phyloP scores from a whole-genome alignment of 2,888 invertebrate species.

The Drosophila testacea region DNA sequence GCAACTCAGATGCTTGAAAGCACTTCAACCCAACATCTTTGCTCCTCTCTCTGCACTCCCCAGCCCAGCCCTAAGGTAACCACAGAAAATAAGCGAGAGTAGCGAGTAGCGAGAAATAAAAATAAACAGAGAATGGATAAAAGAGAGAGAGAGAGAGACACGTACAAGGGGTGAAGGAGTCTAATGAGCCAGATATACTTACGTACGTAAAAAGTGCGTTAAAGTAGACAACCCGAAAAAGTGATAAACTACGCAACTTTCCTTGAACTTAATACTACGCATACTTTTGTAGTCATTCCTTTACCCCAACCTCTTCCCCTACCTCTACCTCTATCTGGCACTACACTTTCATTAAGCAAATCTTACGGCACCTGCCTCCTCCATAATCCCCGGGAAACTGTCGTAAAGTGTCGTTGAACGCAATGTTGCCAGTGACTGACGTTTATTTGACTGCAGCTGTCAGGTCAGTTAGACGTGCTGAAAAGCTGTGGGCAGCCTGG shows the following conservation, averaged over 20 bases:
- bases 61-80: constrained; percentile 1
- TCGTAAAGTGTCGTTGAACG: constrained; percentile 61
- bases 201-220: constrained; percentile 65
- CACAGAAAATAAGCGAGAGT: constrained; percentile 1
- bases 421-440: constrained; percentile 59
- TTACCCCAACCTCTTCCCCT: neutral
- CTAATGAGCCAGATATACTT: constrained; percentile 29
- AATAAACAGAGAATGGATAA: neutral
- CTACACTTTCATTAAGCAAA: constrained; percentile 45
- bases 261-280: constrained; percentile 4
- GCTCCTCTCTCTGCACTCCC: neutral
- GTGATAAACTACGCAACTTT: constrained; percentile 18
- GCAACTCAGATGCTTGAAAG: constrained; percentile 31
- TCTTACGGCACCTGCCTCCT: constrained; percentile 3
- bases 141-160: neutral
- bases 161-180: neutral
- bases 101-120: neutral
- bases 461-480: constrained; percentile 59
- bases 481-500: constrained; percentile 30
- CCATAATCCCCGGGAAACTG: constrained; percentile 10
- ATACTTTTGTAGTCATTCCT: constrained; percentile 2
- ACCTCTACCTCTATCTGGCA: neutral
- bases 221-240: constrained; percentile 33
- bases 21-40: constrained; percentile 8
- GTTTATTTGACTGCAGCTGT: constrained; percentile 79